Percentiles rank a stretch among this genome's conserved stretches.
Conservation (phyloP, 2,888 invertebrate genomes). For the Eurytoma californica region DNA sequence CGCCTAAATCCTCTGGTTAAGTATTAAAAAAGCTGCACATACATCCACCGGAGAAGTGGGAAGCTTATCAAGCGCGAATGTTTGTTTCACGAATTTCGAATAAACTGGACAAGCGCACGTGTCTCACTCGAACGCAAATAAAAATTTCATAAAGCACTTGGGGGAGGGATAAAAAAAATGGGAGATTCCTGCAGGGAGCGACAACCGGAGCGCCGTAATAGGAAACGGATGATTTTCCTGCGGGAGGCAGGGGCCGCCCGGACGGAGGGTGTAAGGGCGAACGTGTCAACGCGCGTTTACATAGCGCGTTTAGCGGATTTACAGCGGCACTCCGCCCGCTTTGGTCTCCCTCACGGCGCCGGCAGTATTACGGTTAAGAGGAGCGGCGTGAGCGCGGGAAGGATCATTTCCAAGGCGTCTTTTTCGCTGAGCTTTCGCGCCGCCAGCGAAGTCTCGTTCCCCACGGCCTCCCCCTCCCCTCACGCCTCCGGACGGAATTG, state of each 20-base stretch:
- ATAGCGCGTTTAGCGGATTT: conserved; percentile 49
- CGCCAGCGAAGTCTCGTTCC: conserved; percentile 12
- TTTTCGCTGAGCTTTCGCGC: conserved; percentile 51
- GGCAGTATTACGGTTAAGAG: conserved; percentile 36
- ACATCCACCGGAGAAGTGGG: not conserved
- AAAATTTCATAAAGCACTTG: conserved; percentile 23
- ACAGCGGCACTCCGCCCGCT: conserved; percentile 18
- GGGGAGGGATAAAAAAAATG: not conserved
- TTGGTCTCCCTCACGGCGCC: not conserved
- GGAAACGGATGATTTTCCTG: not conserved
- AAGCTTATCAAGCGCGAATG: conserved; percentile 37
- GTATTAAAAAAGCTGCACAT: not conserved
- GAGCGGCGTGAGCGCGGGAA: conserved; percentile 1
- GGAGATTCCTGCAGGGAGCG: not conserved
- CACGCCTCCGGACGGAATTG: conserved; percentile 26
- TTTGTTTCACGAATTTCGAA: conserved; percentile 20
- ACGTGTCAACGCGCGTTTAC: conserved; percentile 29
- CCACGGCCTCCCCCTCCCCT: not conserved
- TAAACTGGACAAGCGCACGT: not conserved
- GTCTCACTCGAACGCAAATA: conserved; percentile 6
- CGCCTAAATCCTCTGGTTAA: too few relatives aligned
- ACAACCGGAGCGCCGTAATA: not conserved
- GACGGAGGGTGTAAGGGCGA: not conserved
- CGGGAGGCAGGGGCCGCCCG: not conserved
- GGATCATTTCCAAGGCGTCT: conserved; percentile 12